These are phyloP conservation scores for Globia sparganii DNA, from an alignment of 2,888 invertebrate genomes.

Conservation along the genomic window DNA sequence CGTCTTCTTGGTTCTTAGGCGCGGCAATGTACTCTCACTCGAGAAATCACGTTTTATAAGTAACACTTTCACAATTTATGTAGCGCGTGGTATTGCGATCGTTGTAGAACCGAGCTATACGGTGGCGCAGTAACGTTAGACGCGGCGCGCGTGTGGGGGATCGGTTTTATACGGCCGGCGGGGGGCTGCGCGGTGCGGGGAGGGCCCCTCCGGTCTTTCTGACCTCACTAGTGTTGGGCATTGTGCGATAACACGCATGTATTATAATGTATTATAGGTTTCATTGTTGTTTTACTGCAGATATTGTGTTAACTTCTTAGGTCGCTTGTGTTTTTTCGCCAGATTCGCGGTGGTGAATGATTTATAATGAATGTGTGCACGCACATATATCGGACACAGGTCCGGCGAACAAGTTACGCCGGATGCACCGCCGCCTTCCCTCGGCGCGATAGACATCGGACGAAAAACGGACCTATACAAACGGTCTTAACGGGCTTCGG, in stretches of 20 bases:
- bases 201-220: slow-evolving; percentile 73
- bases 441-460: no score
- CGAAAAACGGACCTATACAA: no score
- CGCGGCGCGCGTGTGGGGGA: slow-evolving; percentile 87
- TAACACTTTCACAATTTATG: slow-evolving; percentile 88
- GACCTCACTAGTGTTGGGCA: slow-evolving; percentile 83
- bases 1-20: slow-evolving; percentile 67
- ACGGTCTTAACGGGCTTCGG: slow-evolving; percentile 37
- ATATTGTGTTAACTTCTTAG: slow-evolving; percentile 53
- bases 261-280: slow-evolving; percentile 57
- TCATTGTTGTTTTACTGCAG: slow-evolving; percentile 59
- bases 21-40: slow-evolving; percentile 85
- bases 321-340: no score
- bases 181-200: slow-evolving; percentile 66
- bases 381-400: no score
- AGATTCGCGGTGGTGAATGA: no score
- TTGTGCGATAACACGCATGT: slow-evolving; percentile 65
- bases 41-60: slow-evolving; percentile 83
- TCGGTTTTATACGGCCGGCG: slow-evolving; percentile 78
- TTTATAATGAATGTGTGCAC: no score
- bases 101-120: slow-evolving; percentile 78
- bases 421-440: no score
- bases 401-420: no score
- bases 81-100: slow-evolving; percentile 82
- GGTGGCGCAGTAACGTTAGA: slow-evolving; percentile 83